Evolutionary conservation across 1,140 invertebrate species (phyloP), one percentile per base, ranked within the genome.

Genomic region (Hycleus phaleratus): DNA sequence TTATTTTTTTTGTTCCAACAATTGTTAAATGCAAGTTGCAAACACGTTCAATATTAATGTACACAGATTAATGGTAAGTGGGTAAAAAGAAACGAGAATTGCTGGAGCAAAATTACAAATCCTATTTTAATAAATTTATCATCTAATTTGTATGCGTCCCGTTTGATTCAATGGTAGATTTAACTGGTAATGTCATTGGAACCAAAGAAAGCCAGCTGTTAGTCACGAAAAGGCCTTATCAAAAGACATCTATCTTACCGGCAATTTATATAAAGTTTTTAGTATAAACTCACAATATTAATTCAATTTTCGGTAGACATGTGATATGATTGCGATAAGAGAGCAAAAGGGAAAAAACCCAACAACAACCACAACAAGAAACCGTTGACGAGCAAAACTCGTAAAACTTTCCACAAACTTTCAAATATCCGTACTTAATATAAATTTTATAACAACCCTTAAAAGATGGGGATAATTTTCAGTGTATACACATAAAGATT

Each of bases 131-230:
- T 53, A 53, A 53, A 53, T 53, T 53, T 46, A 53, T 53, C 51
- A 38, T 38, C 40, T 38, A 53, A 53, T 53, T 53, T 53, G 51
- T 53, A 53, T 53, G 51, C 51, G 51, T 46, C 51, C 46, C n/a
- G 42, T 43, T 39, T 40, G 7, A 4, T 43, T 39, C 12, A 50
- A 50, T 50, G 49, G 49, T 25, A 40, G 32, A 32, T 32, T 32
- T 32, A 32, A 32, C 32, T 4, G 32, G 32, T 8, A 6, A 26
- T 26, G 50, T 44, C 50, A 52, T 52, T 44, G 50, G 44, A 53
- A 53, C 51, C 18, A 25, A 53, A 45, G 51, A 53, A 53, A 53
- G 51, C 9, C 51, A 53, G 51, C 51, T 53, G 51, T 53, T 53
- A 53, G 50, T 45, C 51, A 45, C 50, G 50, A 52, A 26, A 49